Evolutionary conservation across 2,113 vertebrate genomes (phyloP), one percentile per base, ranked within the genome.

Genomic region (Podilymbus podiceps): DNA sequence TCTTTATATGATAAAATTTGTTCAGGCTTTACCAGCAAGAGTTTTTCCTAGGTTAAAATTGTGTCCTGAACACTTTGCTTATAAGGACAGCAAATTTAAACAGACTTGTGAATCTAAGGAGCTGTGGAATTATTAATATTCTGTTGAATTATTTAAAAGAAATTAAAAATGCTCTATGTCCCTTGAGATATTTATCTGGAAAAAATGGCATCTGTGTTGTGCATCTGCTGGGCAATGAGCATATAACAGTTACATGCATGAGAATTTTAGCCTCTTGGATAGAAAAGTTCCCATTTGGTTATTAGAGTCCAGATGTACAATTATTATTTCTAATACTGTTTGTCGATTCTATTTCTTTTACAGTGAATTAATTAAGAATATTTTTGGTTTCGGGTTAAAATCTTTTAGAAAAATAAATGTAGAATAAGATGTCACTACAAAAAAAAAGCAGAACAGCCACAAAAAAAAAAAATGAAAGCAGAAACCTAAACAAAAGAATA

Each of bases 141-240:
- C 25, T 91, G 6, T 35, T 92, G 56, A 89, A 89, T 82, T 91
- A 81, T 60, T 91, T 64, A 60, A 90, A 91, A 85, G 2, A 87
- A 87, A 73, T 92, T 78, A 63, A 60, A 18, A 72, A 20, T 22
- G 4, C 5, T 86, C 4, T 7, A 12, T n/a, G 40, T 81, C 18
- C 16, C 9, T 44, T 71, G 50, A 69, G 47, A 83, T n/a, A 55
- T 31, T 82, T 93, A 33, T 52, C 25, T 67, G 38, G 27, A 55
- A 74, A 69, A 90, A 74, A 55, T 11, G 0, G 2, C 15, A 60
- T 64, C 7, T 0, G 0, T 90, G 30, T 64, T 83, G 10, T 42
- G 38, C 38, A 49, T 63, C 38, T 93, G 15, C 16, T 68, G 46
- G 27, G 11, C 33, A 88, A 33, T 0, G 3, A 80, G 11, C 12